Evolutionary conservation across 2,113 vertebrate species (phyloP), one percentile per base, ranked within the genome.

Genomic region (Planiliza haematocheilus): DNA sequence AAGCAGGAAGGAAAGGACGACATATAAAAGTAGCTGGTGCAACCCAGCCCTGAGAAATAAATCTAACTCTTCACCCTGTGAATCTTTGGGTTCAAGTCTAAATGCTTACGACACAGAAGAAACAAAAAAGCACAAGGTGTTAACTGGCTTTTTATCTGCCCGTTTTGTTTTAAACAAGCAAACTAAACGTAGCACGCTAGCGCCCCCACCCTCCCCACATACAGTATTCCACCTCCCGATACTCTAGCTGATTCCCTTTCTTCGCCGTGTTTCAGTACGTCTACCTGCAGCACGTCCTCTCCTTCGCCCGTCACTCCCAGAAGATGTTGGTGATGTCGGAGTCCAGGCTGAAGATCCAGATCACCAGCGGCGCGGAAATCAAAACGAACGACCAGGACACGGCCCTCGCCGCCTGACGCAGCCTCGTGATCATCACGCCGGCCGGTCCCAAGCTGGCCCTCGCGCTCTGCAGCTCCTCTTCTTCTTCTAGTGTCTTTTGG

Each of bases 281-380:
- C 9, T 43, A 8, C 21, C 34, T 50, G 11, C 64, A 39, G 56
- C 52, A 57, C n/a, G 10, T 38, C 30, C 42, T 37, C 21, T 14
- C 18, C 6, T 37, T 13, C 41, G 58, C 7, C 17, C 8, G 10
- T 89, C 83, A 94, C 74, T 93, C 92, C 93, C 93, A 95, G 86
- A 95, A 94, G 71, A 94, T 94, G 76, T 94, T 95, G 75, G 93
- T 94, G 80, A 95, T 94, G 87, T 95, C 93, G 59, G 94, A 94
- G 91, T 95, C 94, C 88, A 94, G 89, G 74, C 94, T 95, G 85
- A 93, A 95, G 83, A 95, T 93, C 94, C 93, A 94, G 64, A 93
- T 41, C 64, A 95, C 70, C 1, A 94, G 63, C 0, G 94, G 94
- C 0, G 86, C 84, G 1, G 89, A 88, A 38, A 94, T 87, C 20